Base-by-base conservation (phyloP, 92 coral and sea anemone genomes). In the Pocillopora grandis region DNA sequence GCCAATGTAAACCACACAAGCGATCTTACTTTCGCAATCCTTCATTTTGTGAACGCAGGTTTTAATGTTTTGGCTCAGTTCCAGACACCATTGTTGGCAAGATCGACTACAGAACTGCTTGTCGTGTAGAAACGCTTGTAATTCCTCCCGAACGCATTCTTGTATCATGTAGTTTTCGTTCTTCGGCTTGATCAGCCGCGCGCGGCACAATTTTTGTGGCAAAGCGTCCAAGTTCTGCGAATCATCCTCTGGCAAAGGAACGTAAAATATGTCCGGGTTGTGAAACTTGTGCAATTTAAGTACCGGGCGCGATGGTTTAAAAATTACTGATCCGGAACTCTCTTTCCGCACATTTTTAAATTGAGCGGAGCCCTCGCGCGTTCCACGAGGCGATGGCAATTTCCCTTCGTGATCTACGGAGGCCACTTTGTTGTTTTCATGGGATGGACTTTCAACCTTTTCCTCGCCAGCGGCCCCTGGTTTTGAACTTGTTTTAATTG, bases 31-130 rank as follows among this genome's bases (percentile, higher is more conserved):
- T 16, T 91, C 82, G 57, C 87, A 86, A 49, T 86, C 87, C 23
- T 88, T 89, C 77, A 91, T 63, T 61, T 80, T 83, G 72, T 95
- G 98, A 1, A 94, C 95, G 19, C 75, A 60, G 21, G 84, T 82
- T 64, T 94, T 94, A 15, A 95, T 88, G 36, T 66, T 80, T 69
- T 94, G 94, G 77, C 94, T 88, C 6, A 95, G 87, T 15, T 94
- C 94, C 37, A 83, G 87, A 78, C 98, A 95, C 98, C 98, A 95
- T 49, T 87, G 82, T 77, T 95, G 98, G 75, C 98, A 90, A 42
- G 81, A 72, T 16, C 79, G 91, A 75, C 92, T 87, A 36, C 80
- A 71, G 84, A 93, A 93, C 20, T 76, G 86, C 52, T 88, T 88
- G 36, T 79, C 89, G 15, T 89, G 84, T n/a, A 93, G 81, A 33